These are phyloP conservation scores for Colostygia pectinataria DNA, from an alignment of 2,888 invertebrate genomes.

Conservation along the genomic window DNA sequence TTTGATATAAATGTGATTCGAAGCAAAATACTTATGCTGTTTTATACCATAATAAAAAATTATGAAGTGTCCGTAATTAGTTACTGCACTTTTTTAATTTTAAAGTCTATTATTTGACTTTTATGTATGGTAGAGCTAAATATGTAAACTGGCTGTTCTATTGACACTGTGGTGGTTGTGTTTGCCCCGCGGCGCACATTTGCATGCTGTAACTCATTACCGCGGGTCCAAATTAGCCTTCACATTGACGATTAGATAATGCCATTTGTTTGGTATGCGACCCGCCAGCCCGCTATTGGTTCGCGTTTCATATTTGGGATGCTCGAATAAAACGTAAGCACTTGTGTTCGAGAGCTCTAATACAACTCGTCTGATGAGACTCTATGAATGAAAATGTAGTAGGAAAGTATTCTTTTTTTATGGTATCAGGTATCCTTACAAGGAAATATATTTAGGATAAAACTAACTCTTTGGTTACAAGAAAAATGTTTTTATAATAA, in stretches of 20 bases:
- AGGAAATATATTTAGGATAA: no score
- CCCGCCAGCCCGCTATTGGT: background rate
- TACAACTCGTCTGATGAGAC: conserved; percentile 6
- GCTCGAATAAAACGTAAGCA: conserved; percentile 11
- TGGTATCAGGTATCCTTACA: no score
- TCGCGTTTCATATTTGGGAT: background rate
- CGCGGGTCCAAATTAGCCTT: conserved; percentile 31
- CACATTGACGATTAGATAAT: conserved; percentile 22
- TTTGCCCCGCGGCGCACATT: conserved; percentile 24
- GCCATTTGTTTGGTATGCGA: conserved; percentile 20
- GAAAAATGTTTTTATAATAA: no score
- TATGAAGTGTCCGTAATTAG: no score
- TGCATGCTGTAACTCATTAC: conserved; percentile 36
- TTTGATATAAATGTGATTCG: no score
- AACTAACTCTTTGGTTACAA: no score
- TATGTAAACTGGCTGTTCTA: background rate
- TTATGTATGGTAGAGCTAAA: background rate
- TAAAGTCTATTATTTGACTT: no score
- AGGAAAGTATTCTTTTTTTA: conserved; percentile 1
- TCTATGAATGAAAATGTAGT: conserved; percentile 10
- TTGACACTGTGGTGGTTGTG: background rate
- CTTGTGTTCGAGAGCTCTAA: conserved; percentile 11
- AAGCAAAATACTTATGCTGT: no score
- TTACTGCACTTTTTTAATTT: no score
- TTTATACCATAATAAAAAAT: no score